These are phyloP conservation scores for Limanda limanda DNA, from an alignment of 2,113 vertebrate species.

Conservation along the genomic window DNA sequence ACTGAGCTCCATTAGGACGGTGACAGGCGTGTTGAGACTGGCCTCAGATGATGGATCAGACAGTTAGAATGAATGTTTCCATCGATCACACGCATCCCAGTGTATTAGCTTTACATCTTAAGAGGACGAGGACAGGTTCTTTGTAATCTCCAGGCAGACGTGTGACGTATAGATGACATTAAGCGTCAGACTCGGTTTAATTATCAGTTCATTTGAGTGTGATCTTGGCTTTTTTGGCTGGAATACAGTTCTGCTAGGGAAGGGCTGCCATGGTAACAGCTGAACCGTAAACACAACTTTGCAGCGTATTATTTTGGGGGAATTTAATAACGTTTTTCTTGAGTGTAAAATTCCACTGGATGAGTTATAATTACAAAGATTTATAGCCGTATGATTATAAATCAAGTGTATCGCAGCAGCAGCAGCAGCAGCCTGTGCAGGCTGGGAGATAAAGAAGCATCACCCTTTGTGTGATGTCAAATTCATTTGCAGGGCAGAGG, in stretches of 20 bases:
- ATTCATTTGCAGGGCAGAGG: conserved; percentile 5
- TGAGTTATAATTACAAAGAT: conserved; percentile 9
- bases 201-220: conserved; percentile 36
- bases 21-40: conserved; percentile 30
- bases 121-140: conserved; percentile 26
- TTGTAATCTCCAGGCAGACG: conserved; percentile 23
- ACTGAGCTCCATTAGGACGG: conserved; percentile 48
- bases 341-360: conserved; percentile 21
- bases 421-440: background rate
- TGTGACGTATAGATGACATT: conserved; percentile 42
- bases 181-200: conserved; percentile 25
- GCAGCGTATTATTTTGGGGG: background rate
- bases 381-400: conserved; percentile 15
- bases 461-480: conserved; percentile 11
- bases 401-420: conserved; percentile 8
- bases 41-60: conserved; percentile 43
- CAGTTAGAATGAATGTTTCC: conserved; percentile 19
- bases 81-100: conserved; percentile 1
- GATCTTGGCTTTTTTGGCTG: conserved; percentile 3
- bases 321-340: conserved; percentile 13
- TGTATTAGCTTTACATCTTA: conserved; percentile 32
- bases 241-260: background rate
- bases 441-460: conserved; percentile 5
- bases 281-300: background rate
- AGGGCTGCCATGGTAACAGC: background rate